These are phyloP conservation scores for Caretta caretta DNA, from an alignment of 2,113 vertebrate genomes.

Conservation along the genomic window DNA sequence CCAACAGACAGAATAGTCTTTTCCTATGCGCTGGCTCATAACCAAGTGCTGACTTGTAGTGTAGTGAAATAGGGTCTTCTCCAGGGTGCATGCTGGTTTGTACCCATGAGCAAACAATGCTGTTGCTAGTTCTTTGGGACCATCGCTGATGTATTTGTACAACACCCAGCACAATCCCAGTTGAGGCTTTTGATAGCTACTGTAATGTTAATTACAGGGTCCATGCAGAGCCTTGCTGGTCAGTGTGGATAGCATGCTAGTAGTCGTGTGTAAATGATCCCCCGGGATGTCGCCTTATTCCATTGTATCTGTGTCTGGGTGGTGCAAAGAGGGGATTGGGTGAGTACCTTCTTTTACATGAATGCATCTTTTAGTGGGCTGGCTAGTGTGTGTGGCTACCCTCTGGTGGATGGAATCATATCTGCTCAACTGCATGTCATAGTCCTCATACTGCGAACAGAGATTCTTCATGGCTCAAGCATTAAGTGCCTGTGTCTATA, in stretches of 20 bases:
- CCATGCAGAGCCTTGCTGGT: background rate
- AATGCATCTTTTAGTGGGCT: background rate
- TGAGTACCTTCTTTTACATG: background rate
- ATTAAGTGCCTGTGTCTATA: background rate
- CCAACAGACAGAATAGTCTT: background rate
- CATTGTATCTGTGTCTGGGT: background rate
- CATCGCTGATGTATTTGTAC: background rate
- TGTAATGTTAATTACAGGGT: background rate
- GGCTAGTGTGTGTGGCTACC: background rate
- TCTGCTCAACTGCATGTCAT: background rate
- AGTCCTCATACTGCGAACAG: background rate
- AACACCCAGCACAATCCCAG: background rate
- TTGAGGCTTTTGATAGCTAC: background rate
- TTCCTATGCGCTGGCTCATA: background rate
- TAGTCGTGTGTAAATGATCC: background rate
- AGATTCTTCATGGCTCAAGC: background rate
- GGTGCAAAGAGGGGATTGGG: background rate
- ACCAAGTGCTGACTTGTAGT: background rate
- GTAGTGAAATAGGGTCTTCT: background rate
- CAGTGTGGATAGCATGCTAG: background rate
- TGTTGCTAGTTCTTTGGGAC: background rate
- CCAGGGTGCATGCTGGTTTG: background rate
- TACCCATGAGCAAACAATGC: background rate
- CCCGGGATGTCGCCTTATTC: background rate
- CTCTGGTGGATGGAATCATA: background rate